Base-by-base conservation (phyloP, 2,797 vertebrate genomes). In the Cirrhinus mrigala region DNA sequence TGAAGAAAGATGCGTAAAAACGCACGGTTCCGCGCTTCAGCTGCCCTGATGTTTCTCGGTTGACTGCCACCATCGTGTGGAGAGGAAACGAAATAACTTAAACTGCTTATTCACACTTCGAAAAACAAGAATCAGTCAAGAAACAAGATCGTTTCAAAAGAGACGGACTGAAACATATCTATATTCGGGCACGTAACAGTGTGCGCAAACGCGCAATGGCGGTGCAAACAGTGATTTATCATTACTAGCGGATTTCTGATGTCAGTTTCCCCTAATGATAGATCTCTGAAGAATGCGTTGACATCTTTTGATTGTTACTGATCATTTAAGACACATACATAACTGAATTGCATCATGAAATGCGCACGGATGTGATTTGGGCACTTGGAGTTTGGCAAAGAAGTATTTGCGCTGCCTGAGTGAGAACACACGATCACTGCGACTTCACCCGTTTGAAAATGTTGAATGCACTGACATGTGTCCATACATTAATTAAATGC, bases 11-110 rank as follows among this genome's bases (percentile, higher is more conserved):
- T 70, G 64, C 74, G 66, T 78, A 84, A 84, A 69, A 79, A 48
- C 83, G 37, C 75, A 58, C 50, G 64, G n/a, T 27, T 71, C 76
- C 40, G 54, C 54, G 54, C 78, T 56, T 73, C 33, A 44, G 46
- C 74, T 73, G 76, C 37, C 62, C 71, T 58, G 82, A 69, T 22
- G 78, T 76, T 85, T 54, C 46, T 78, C 80, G 83, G 87, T 85
- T 84, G 79, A 79, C 75, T 77, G 81, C 80, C 88, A 82, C 84
- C 81, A 86, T 80, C 84, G 27, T 73, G 87, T 88, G 89, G 83
- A 75, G 69, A 80, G 10, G 22, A 11, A 14, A 40, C 24, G 77
- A 44, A 22, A 64, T 48, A 54, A 70, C 83, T 50, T 22, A 62
- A 20, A 37, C 44, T 29, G 74, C 24, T 40, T 10, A 4, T 56